phyloP scores from a whole-genome alignment of 2,888 invertebrate species.

The Ceratothoa steindachneri region DNA sequence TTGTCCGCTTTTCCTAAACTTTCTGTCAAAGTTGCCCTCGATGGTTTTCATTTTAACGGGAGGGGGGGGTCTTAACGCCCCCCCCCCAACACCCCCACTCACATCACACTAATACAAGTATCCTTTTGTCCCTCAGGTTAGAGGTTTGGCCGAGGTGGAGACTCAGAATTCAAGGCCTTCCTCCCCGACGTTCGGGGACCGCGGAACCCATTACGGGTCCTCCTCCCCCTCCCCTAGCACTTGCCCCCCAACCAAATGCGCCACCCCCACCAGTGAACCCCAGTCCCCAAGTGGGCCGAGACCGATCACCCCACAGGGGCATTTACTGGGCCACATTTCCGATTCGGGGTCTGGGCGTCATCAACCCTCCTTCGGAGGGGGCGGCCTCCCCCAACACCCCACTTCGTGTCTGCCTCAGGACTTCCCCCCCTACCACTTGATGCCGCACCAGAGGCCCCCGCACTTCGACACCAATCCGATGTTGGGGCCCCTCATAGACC shows the following conservation, averaged over 20 bases:
- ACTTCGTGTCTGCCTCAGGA: neutral
- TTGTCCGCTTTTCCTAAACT: too few relatives aligned
- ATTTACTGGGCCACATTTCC: neutral
- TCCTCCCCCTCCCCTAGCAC: conserved; percentile 45
- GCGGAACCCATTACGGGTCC: conserved; percentile 26
- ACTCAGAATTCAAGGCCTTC: conserved; percentile 39
- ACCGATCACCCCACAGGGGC: conserved; percentile 24
- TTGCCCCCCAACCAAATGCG: conserved; percentile 41
- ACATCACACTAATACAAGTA: too few relatives aligned
- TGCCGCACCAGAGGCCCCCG: neutral
- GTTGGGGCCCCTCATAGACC: neutral
- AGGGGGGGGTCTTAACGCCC: too few relatives aligned
- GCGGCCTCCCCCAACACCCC: conserved; percentile 21
- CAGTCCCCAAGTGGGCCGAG: conserved; percentile 36
- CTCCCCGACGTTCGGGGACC: conserved; percentile 35
- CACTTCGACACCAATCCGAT: neutral
- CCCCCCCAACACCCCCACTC: too few relatives aligned
- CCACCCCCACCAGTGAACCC: conserved; percentile 40
- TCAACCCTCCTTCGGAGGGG: conserved; percentile 9
- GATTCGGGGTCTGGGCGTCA: neutral
- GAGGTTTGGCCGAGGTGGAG: conserved; percentile 44
- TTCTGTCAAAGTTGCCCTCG: too few relatives aligned
- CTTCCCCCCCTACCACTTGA: conserved; percentile 9
- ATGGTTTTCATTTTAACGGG: too few relatives aligned
- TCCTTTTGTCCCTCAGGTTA: too few relatives aligned